Base-by-base conservation (phyloP, 2,888 invertebrate genomes). In the Ptilodon capucinus region DNA sequence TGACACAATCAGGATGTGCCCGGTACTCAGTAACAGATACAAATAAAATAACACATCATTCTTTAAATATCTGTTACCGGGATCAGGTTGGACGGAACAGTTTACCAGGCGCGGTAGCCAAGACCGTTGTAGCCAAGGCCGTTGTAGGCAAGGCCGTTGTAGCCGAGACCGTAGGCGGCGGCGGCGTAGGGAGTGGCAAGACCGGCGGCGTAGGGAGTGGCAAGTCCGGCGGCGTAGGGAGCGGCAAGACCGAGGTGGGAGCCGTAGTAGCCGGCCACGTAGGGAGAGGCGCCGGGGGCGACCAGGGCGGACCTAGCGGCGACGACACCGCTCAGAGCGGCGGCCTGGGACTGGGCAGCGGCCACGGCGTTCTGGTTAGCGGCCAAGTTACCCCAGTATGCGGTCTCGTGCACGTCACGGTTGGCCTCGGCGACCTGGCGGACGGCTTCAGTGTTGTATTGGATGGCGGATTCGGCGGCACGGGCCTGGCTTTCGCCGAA, bases 281-380 rank as follows among this genome's bases (percentile, higher is more conserved):
- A 58, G 41, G 59, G 63, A 14, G 60, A 61, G 36, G 48, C 64
- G 35, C 46, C 64, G 49, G 55, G 57, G 36, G 54, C 61, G 11
- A 53, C 47, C 1, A 44, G 8, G 17, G 54, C 62, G 1, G 54
- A 50, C 0, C 16, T 50, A 8, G 51, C 64, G 18, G 82, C 86
- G 21, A 63, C 80, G 45, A 67, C 75, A 11, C 88, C 89, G 64
- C 64, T 78, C 14, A 76, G 44, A 35, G 89, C 90, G 35, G 90
- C 90, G 19, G 82, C 84, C n/a, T 87, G 86, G 46, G 86, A 83
- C 51, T 90, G 90, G 17, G 87, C 90, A 40, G 88, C 90, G 51
- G 90, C 90, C 8, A 90, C 88, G 35, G 68, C 63, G 74, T 84
- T 87, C 71, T 90, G 90, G 62, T 74, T 71, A 18, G 88, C 88